Conservation (phyloP, 2,797 vertebrate species). For the Malurus splendens region DNA sequence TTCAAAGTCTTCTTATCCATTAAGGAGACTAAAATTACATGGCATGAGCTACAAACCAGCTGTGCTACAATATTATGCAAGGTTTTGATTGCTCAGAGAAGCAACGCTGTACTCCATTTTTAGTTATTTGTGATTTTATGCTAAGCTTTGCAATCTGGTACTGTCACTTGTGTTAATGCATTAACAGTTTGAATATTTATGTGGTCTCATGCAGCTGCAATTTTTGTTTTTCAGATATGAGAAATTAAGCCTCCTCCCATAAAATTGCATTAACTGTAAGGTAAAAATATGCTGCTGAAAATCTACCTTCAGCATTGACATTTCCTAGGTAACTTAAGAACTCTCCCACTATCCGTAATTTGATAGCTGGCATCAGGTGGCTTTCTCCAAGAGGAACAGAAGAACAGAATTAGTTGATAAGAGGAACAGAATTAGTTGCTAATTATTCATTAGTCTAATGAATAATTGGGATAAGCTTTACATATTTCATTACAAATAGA, state of each 20-base stretch:
- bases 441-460: background rate
- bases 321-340: background rate
- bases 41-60: constrained; percentile 31
- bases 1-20: too few species aligned
- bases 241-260: background rate
- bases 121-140: constrained; percentile 51
- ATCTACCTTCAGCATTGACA: background rate
- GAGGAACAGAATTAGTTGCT: background rate
- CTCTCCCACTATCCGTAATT: background rate
- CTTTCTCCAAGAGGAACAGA: background rate
- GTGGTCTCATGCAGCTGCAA: background rate
- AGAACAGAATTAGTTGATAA: background rate
- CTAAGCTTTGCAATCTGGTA: constrained; percentile 46
- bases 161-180: constrained; percentile 32
- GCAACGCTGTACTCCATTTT: background rate
- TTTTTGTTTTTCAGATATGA: background rate
- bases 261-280: background rate
- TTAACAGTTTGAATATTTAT: constrained; percentile 32
- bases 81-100: constrained; percentile 38
- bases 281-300: background rate
- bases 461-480: background rate
- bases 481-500: background rate
- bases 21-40: constrained; percentile 37
- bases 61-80: constrained; percentile 51
- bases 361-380: background rate